These are phyloP conservation scores for Amia ocellicauda DNA, from an alignment of 2,113 vertebrate species.

Conservation along the genomic window DNA sequence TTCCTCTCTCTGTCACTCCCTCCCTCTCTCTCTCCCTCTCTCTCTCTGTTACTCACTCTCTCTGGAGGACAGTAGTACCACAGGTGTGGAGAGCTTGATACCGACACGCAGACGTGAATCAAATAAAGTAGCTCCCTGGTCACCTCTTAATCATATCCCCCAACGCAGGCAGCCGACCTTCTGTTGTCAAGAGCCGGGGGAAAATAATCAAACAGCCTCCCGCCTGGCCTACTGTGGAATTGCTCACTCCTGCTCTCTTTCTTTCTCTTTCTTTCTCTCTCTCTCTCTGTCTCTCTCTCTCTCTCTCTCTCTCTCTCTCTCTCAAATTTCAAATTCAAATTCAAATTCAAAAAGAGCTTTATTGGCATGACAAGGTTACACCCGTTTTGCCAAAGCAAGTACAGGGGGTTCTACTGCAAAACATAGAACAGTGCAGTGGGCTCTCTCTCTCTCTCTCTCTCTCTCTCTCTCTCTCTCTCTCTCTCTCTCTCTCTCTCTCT, in stretches of 20 bases:
- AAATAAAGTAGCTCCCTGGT: constrained; percentile 18
- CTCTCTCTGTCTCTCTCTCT: constrained; percentile 6
- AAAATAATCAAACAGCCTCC: constrained; percentile 6
- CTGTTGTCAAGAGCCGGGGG: constrained; percentile 16
- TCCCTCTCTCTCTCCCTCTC: not conserved
- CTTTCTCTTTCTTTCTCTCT: not conserved
- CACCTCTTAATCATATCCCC: constrained; percentile 19
- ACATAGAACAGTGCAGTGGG: too few species aligned
- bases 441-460: not conserved
- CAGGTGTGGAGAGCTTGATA: constrained; percentile 24
- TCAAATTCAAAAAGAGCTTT: too few species aligned
- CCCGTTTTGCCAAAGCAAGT: too few species aligned
- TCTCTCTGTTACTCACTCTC: constrained; percentile 5
- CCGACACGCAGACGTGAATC: constrained; percentile 18
- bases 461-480: not conserved
- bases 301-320: not conserved
- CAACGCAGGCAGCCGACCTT: constrained; percentile 18
- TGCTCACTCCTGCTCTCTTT: not conserved
- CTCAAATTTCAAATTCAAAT: too few species aligned
- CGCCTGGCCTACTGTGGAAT: not conserved
- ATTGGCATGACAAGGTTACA: too few species aligned
- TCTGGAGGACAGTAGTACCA: constrained; percentile 14
- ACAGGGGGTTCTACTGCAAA: too few species aligned
- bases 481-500: too few species aligned
- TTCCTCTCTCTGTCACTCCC: not conserved